phyloP scores from a whole-genome alignment of 2,888 invertebrate genomes.

The Sericinus montela region DNA sequence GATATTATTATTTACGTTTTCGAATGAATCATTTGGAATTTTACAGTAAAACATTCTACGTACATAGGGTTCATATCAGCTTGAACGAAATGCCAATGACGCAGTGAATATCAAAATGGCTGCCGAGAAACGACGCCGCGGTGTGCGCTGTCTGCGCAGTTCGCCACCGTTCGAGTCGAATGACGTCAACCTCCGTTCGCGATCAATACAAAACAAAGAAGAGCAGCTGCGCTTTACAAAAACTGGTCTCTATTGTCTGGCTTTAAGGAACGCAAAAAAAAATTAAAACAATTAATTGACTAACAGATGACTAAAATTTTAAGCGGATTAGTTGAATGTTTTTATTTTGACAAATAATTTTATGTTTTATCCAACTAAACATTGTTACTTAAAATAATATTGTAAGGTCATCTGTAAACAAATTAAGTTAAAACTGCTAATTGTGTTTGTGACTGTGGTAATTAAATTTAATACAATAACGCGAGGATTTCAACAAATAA shows the following conservation, averaged over 20 bases:
- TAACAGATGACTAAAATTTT: no score
- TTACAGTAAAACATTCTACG: neutral
- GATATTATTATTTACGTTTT: no score
- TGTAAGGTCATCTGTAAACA: no score
- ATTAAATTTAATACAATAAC: no score
- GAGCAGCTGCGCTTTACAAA: constrained; percentile 4
- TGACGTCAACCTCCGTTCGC: constrained; percentile 8
- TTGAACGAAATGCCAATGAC: constrained; percentile 1
- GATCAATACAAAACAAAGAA: constrained; percentile 4
- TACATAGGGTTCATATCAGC: neutral
- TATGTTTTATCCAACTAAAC: no score
- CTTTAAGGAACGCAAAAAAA: neutral
- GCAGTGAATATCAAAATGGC: constrained; percentile 11
- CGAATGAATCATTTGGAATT: neutral
- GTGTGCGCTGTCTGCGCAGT: neutral
- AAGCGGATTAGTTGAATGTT: no score
- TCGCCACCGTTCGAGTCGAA: neutral
- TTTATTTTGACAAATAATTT: no score
- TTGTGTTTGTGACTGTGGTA: no score
- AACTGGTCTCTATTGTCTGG: neutral
- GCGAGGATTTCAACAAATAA: no score
- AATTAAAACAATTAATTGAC: no score
- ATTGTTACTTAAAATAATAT: no score
- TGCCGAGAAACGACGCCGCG: neutral
- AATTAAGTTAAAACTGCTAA: no score